These are phyloP conservation scores for Nestor notabilis DNA, from an alignment of 2,113 vertebrate species.

Conservation along the genomic window DNA sequence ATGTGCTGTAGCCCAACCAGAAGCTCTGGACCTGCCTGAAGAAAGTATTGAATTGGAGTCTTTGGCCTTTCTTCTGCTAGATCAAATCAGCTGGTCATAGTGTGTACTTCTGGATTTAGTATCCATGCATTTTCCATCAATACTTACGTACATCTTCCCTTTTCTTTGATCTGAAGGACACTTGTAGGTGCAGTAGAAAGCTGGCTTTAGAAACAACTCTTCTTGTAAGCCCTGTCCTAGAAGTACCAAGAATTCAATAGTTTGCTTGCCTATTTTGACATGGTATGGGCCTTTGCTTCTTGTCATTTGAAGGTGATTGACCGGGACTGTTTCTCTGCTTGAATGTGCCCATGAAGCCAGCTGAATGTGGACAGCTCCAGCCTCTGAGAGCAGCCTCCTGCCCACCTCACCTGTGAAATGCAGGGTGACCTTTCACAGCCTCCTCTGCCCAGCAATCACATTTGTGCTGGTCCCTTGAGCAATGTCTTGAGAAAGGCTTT, in stretches of 20 bases:
- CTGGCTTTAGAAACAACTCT: background rate
- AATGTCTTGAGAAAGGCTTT: background rate
- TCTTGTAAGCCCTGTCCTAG: background rate
- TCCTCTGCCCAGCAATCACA: background rate
- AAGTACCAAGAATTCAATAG: background rate
- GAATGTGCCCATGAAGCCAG: background rate
- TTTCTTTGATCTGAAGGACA: background rate
- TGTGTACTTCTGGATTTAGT: background rate
- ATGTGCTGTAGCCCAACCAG: background rate
- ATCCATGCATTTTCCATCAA: background rate
- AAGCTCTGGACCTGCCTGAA: background rate
- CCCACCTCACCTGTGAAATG: rapidly evolving
- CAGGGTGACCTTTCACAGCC: background rate
- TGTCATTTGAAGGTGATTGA: background rate
- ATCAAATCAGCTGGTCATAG: background rate
- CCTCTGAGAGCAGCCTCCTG: background rate
- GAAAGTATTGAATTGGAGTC: background rate
- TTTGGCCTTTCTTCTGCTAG: background rate
- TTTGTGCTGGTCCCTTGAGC: background rate
- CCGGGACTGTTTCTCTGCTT: background rate
- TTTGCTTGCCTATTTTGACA: background rate
- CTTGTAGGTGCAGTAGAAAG: background rate
- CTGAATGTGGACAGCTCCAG: rapidly evolving
- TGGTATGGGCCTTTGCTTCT: background rate
- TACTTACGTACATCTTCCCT: background rate